These are phyloP conservation scores for Bungarus multicinctus DNA, from an alignment of 2,113 vertebrate genomes.

Conservation along the genomic window DNA sequence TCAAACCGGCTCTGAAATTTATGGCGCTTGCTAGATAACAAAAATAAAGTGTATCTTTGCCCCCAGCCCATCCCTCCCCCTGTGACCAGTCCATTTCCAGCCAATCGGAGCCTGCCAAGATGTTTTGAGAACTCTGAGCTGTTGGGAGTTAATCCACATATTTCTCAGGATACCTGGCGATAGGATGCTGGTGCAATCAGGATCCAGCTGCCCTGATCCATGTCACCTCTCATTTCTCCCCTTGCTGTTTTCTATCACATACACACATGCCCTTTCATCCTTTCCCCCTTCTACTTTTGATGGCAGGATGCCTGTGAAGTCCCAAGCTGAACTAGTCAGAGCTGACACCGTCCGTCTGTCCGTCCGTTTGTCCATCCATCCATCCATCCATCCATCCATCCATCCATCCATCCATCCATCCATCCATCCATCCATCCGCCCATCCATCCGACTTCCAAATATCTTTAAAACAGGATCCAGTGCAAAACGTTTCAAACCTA, in stretches of 20 bases:
- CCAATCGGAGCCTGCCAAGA: background rate
- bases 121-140: background rate
- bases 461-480: background rate
- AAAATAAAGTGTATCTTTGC: background rate
- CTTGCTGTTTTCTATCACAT: background rate
- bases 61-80: background rate
- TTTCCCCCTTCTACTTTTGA: background rate
- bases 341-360: background rate
- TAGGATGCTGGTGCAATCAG: background rate
- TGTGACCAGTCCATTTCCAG: background rate
- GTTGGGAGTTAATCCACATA: background rate
- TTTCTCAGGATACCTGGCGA: background rate
- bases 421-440: too few relatives aligned
- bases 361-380: too few relatives aligned
- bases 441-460: background rate
- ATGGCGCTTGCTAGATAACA: background rate
- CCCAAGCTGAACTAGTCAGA: background rate
- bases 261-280: background rate
- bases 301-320: background rate
- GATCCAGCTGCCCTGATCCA: background rate
- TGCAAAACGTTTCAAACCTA: background rate
- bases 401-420: too few relatives aligned
- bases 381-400: too few relatives aligned
- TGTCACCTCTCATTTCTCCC: background rate
- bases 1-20: background rate